Evolutionary conservation across 1,140 invertebrate genomes (phyloP).

Genomic region (Saxidomus purpurata): DNA sequence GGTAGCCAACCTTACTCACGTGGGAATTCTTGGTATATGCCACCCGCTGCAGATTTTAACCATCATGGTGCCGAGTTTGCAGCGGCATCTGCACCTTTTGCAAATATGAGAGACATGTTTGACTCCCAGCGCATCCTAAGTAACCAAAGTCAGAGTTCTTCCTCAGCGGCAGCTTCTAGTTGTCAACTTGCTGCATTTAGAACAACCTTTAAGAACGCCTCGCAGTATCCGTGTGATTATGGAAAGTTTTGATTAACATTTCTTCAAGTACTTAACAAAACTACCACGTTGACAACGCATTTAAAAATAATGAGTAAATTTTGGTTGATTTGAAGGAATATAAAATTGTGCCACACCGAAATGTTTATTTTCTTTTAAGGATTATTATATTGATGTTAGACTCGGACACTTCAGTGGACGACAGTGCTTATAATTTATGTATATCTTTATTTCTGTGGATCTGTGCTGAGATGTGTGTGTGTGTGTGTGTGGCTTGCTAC

Average conservation of each 20-base stretch:
- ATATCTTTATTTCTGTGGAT: too few relatives aligned
- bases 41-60: slow-evolving; percentile 77
- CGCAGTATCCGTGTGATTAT: slow-evolving; percentile 83
- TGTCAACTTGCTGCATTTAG: slow-evolving; percentile 84
- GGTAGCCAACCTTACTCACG: slow-evolving; percentile 73
- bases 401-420: too few relatives aligned
- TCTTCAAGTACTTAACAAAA: too few relatives aligned
- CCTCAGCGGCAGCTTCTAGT: slow-evolving; percentile 72
- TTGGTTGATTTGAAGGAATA: too few relatives aligned
- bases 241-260: slow-evolving; percentile 80
- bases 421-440: too few relatives aligned
- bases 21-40: slow-evolving; percentile 82
- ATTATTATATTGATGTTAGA: too few relatives aligned
- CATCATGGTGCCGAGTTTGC: slow-evolving; percentile 77
- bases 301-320: too few relatives aligned
- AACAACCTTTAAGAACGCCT: slow-evolving; percentile 79
- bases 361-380: too few relatives aligned
- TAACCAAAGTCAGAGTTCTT: slow-evolving; percentile 73
- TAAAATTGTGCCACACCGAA: too few relatives aligned
- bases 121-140: slow-evolving; percentile 79
- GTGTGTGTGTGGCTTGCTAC: too few relatives aligned
- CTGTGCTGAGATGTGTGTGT: too few relatives aligned
- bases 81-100: slow-evolving; percentile 72
- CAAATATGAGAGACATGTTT: slow-evolving; percentile 79
- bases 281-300: too few relatives aligned